These are phyloP conservation scores for Bathynomus jamesi DNA, from an alignment of 1,140 invertebrate genomes.

Conservation along the genomic window DNA sequence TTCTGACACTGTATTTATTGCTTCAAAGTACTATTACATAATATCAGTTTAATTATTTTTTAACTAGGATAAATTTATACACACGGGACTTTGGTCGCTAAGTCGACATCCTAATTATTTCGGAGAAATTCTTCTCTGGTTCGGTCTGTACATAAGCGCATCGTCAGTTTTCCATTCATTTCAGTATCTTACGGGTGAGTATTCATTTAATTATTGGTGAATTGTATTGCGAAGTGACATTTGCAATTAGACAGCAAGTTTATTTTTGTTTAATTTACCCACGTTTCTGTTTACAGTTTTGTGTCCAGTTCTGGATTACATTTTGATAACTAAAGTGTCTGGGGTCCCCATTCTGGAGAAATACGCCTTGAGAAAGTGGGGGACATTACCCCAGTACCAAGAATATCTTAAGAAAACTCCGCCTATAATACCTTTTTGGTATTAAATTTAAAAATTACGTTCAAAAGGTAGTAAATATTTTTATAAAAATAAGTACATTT, in stretches of 20 bases:
- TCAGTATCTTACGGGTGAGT: constrained; percentile 49
- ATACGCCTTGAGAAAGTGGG: constrained; percentile 34
- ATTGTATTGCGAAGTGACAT: background rate
- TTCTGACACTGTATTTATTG: background rate
- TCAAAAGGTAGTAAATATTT: too few relatives aligned
- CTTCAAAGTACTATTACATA: background rate
- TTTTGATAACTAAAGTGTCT: constrained; percentile 80
- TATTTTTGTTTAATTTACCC: background rate
- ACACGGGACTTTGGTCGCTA: constrained; percentile 71
- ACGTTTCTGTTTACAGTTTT: constrained; percentile 50
- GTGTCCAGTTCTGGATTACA: constrained; percentile 77
- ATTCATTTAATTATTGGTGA: background rate
- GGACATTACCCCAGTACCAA: constrained; percentile 25
- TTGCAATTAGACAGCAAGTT: too few relatives aligned
- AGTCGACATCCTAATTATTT: constrained; percentile 93
- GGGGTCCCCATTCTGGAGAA: constrained; percentile 77
- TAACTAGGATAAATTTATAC: constrained; percentile 40
- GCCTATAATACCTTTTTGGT: constrained; percentile 32
- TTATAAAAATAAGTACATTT: too few relatives aligned
- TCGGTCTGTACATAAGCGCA: constrained; percentile 84
- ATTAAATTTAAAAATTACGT: too few relatives aligned
- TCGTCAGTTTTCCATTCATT: constrained; percentile 70
- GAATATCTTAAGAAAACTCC: constrained; percentile 32
- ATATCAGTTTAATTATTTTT: background rate
- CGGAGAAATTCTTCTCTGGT: constrained; percentile 88